These are phyloP conservation scores for Castor canadensis DNA, from an alignment of 2,113 vertebrate genomes.

Conservation along the genomic window DNA sequence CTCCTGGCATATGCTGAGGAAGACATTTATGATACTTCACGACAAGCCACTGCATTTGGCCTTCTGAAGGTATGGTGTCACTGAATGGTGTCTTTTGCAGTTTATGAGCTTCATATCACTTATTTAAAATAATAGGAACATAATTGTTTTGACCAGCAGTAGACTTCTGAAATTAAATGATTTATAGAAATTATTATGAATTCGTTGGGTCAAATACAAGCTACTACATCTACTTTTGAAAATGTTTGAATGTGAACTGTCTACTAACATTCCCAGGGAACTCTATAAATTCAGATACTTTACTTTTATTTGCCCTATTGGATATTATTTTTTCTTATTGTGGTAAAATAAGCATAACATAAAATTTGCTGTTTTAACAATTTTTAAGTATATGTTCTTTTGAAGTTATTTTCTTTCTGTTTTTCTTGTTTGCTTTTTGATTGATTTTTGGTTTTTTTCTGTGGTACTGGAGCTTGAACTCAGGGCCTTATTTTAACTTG, in stretches of 20 bases:
- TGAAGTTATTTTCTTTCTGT: background rate
- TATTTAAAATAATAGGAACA: background rate
- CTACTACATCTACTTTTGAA: background rate
- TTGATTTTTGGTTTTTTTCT: no score
- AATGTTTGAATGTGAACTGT: background rate
- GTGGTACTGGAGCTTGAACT: no score
- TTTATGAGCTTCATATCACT: background rate
- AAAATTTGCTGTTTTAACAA: background rate
- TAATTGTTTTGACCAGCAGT: background rate
- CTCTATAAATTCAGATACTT: background rate
- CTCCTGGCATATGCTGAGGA: conserved; percentile 97
- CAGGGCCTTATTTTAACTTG: no score
- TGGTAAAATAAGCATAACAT: background rate
- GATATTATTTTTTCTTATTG: background rate
- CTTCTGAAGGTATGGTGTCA: conserved; percentile 91
- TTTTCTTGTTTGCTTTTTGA: no score
- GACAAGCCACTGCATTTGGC: conserved; percentile 96
- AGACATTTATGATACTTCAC: conserved; percentile 95
- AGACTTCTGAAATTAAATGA: background rate
- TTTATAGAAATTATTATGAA: background rate
- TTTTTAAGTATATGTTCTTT: background rate
- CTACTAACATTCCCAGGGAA: background rate
- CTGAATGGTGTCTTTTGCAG: background rate
- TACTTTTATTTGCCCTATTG: background rate
- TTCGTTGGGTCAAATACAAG: background rate